Evolutionary conservation across 2,797 vertebrate genomes (phyloP).

Genomic region (Enteromius anoplus): DNA sequence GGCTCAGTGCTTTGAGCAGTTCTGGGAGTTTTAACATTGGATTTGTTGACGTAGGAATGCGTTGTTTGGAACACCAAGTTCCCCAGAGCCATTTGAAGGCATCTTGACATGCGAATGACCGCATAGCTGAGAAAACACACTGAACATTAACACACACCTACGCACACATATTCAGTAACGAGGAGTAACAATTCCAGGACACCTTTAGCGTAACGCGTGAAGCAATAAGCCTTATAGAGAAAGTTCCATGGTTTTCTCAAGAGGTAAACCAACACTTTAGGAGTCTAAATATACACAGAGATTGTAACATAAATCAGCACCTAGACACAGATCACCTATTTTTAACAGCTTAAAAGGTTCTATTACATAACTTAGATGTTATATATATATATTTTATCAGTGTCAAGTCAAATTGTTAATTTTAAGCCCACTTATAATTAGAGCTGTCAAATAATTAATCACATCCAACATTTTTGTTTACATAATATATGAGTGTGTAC

Average conservation of each 20-base stretch:
- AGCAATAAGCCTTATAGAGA: neutral
- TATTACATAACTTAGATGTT: neutral
- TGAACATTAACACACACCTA: neutral
- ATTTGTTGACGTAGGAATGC: conserved; percentile 28
- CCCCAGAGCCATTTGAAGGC: conserved; percentile 55
- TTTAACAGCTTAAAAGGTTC: conserved; percentile 1
- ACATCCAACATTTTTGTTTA: no score
- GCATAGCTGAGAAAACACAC: conserved; percentile 17
- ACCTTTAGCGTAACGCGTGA: neutral
- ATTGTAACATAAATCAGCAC: neutral
- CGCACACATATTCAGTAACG: conserved; percentile 23
- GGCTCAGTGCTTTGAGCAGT: conserved; percentile 3
- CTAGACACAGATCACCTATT: neutral
- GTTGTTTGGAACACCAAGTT: conserved; percentile 63
- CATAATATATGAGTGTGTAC: no score
- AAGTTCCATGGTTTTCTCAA: neutral
- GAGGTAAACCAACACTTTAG: neutral
- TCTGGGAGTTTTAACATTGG: conserved; percentile 23
- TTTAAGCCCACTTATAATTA: neutral
- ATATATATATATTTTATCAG: neutral
- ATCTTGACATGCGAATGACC: conserved; percentile 50
- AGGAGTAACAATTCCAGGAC: conserved; percentile 4
- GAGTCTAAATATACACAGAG: conserved; percentile 2
- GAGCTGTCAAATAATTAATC: no score
- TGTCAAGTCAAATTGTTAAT: neutral